These are phyloP conservation scores for Limanda limanda DNA, from an alignment of 2,113 vertebrate species.

Conservation along the genomic window DNA sequence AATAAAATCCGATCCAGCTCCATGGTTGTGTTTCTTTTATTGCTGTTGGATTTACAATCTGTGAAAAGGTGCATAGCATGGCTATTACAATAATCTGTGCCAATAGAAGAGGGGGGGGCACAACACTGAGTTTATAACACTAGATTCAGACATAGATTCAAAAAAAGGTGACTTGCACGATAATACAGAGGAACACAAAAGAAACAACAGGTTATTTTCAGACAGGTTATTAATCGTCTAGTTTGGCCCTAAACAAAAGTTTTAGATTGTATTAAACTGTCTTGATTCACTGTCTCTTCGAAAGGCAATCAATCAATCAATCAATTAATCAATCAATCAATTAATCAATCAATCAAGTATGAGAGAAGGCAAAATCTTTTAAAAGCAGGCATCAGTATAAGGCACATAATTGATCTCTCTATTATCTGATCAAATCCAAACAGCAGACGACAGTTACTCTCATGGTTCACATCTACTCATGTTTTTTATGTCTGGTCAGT, in stretches of 20 bases:
- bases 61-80: constrained; percentile 15
- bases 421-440: neutral
- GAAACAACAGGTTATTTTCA: neutral
- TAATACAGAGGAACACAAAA: neutral
- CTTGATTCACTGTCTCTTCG: neutral
- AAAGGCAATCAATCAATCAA: neutral
- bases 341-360: too few relatives aligned
- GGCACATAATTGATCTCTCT: constrained; percentile 22
- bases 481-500: neutral
- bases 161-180: neutral
- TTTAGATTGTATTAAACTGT: constrained; percentile 1
- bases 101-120: neutral
- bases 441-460: neutral
- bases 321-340: too few relatives aligned
- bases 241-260: constrained; percentile 6
- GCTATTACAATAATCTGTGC: neutral
- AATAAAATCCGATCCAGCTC: neutral
- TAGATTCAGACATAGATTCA: neutral
- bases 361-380: neutral
- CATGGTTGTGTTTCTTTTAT: neutral
- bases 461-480: neutral
- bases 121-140: neutral
- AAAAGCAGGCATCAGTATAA: neutral
- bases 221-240: neutral
- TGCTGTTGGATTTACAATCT: neutral